These are phyloP conservation scores for Drosophila sucinea DNA, from an alignment of 1,140 invertebrate species.

Conservation along the genomic window DNA sequence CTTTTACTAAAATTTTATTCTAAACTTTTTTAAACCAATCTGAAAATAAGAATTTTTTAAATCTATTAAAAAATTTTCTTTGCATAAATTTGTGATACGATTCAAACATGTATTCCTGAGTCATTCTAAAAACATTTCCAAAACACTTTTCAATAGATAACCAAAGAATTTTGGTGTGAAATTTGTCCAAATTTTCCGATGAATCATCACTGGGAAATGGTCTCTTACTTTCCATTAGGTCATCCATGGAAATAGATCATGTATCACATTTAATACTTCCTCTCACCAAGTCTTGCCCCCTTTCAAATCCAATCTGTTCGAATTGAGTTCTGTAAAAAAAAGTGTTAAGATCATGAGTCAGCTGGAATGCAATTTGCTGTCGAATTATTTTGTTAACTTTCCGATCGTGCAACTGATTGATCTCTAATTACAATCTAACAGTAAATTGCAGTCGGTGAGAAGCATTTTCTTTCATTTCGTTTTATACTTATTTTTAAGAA, in stretches of 20 bases:
- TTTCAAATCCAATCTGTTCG: background rate
- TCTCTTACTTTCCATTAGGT: background rate
- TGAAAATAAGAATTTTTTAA: too few species aligned
- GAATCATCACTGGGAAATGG: background rate
- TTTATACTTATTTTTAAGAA: background rate
- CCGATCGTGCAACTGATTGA: constrained; percentile 44
- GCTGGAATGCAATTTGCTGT: background rate
- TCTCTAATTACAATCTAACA: constrained; percentile 56
- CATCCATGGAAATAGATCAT: constrained; percentile 5
- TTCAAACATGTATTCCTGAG: too few species aligned
- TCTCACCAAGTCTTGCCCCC: background rate
- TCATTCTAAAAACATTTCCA: background rate
- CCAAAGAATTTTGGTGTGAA: background rate
- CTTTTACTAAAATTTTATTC: too few species aligned
- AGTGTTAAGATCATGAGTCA: constrained; percentile 11
- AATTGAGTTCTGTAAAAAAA: background rate
- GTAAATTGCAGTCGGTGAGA: constrained; percentile 2
- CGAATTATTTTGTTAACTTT: background rate
- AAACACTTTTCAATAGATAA: background rate
- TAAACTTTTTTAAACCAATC: too few species aligned
- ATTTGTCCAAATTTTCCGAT: background rate
- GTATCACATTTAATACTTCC: constrained; percentile 1
- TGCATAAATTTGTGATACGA: too few species aligned
- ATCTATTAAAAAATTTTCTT: too few species aligned
- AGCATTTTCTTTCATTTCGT: background rate